Evolutionary conservation across 2,797 vertebrate species (phyloP).

Genomic region (Melanotaenia parkinsoni): DNA sequence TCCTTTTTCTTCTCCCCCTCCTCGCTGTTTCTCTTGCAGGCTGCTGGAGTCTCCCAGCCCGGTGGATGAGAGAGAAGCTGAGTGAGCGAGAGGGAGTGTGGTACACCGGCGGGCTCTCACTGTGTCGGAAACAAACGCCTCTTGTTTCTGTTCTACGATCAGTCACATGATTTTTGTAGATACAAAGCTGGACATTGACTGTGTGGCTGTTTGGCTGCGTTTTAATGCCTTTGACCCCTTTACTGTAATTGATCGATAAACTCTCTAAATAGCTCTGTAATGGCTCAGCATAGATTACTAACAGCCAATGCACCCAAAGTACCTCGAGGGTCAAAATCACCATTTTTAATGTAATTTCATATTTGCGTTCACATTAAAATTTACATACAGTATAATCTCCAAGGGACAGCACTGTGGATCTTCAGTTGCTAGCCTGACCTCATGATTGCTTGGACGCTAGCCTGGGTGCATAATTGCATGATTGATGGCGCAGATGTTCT

Average conservation of each 20-base stretch:
- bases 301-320: slow-evolving; percentile 19
- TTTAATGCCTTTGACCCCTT: slow-evolving; percentile 52
- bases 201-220: slow-evolving; percentile 14
- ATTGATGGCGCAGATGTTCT: slow-evolving; percentile 21
- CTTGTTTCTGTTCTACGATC: slow-evolving; percentile 34
- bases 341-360: slow-evolving; percentile 38
- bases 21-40: slow-evolving; percentile 36
- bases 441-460: slow-evolving; percentile 15
- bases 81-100: slow-evolving; percentile 34
- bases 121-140: slow-evolving; percentile 58
- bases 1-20: slow-evolving; percentile 46
- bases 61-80: slow-evolving; percentile 45
- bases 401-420: slow-evolving; percentile 11
- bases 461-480: slow-evolving; percentile 20
- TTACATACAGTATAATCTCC: slow-evolving; percentile 37
- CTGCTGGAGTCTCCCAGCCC: slow-evolving; percentile 40
- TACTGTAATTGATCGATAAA: slow-evolving; percentile 61
- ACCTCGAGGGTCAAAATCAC: slow-evolving; percentile 27
- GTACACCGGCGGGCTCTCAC: slow-evolving; percentile 49
- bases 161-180: slow-evolving; percentile 12
- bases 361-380: slow-evolving; percentile 11
- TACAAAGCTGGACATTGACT: slow-evolving; percentile 4
- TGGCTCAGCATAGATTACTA: slow-evolving; percentile 39
- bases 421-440: slow-evolving; percentile 27
- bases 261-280: slow-evolving; percentile 54